These are phyloP conservation scores for Acanthopleura granulata DNA, from an alignment of 2,888 invertebrate genomes.

Conservation along the genomic window DNA sequence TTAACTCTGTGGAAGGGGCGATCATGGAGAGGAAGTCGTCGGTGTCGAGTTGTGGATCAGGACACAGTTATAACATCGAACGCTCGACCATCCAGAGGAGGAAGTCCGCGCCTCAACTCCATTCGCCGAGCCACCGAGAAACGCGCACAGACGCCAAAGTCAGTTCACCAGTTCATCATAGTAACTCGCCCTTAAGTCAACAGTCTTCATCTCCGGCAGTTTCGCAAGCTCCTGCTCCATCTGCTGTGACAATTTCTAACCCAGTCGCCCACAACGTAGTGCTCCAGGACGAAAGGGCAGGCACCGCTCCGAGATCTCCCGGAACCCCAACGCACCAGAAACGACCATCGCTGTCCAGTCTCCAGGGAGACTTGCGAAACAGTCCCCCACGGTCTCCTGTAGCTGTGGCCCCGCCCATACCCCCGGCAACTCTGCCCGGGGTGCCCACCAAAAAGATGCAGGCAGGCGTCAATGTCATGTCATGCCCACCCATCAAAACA, in stretches of 20 bases:
- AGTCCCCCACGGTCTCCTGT: slow-evolving; percentile 5
- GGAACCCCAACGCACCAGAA: slow-evolving; percentile 13
- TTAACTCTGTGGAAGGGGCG: slow-evolving; percentile 13
- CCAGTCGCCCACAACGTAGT: neutral
- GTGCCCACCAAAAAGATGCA: slow-evolving; percentile 4
- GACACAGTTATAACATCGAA: neutral
- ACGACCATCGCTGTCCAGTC: slow-evolving; percentile 6
- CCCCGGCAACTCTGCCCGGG: slow-evolving; percentile 23
- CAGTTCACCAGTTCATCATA: neutral
- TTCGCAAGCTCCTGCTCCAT: slow-evolving; percentile 15
- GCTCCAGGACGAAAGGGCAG: neutral
- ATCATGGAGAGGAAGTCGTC: slow-evolving; percentile 21
- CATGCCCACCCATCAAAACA: slow-evolving; percentile 10
- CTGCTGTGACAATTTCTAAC: neutral
- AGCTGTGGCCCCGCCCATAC: slow-evolving; percentile 21
- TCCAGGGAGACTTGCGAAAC: neutral
- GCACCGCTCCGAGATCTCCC: slow-evolving; percentile 13
- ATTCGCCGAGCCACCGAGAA: neutral
- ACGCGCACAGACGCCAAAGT: neutral
- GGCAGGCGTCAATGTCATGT: slow-evolving; percentile 1
- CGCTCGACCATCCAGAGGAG: slow-evolving; percentile 33
- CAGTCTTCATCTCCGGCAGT: slow-evolving; percentile 18
- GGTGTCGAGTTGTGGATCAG: slow-evolving; percentile 28
- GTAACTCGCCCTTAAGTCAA: neutral
- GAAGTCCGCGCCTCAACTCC: slow-evolving; percentile 39